phyloP scores from a whole-genome alignment of 2,888 invertebrate genomes.

The Aleiodes leptofemur region DNA sequence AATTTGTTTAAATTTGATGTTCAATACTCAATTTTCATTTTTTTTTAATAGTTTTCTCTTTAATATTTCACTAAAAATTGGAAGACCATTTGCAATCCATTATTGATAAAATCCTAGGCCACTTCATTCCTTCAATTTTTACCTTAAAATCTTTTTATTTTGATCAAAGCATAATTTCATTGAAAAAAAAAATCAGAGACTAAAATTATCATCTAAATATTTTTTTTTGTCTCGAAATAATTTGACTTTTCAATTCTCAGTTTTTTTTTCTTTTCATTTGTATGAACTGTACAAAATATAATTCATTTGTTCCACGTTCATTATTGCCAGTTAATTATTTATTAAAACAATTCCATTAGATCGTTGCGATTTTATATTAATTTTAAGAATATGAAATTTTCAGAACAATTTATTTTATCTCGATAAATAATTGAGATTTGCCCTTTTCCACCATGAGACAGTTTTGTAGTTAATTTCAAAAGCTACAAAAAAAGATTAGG shows the following conservation, averaged over 20 bases:
- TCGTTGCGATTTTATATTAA: conserved; percentile 16
- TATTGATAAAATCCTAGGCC: conserved; percentile 58
- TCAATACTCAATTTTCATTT: not conserved
- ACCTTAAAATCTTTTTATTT: not conserved
- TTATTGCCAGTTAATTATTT: conserved; percentile 60
- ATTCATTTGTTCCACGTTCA: conserved; percentile 64
- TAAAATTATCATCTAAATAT: conserved; percentile 34
- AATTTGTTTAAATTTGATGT: not conserved
- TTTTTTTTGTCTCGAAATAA: conserved; percentile 34
- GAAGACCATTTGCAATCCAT: conserved; percentile 64
- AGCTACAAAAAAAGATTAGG: too few relatives aligned
- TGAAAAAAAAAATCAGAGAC: not conserved
- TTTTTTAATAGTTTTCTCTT: not conserved
- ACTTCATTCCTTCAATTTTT: conserved; percentile 30
- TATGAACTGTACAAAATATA: conserved; percentile 71
- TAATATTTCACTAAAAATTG: conserved; percentile 54
- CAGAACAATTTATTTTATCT: too few relatives aligned
- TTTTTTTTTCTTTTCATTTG: conserved; percentile 41
- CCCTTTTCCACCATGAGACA: too few relatives aligned
- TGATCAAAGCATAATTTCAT: not conserved
- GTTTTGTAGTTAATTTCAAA: too few relatives aligned
- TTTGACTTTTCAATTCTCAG: conserved; percentile 27
- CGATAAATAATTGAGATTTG: too few relatives aligned
- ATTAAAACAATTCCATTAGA: conserved; percentile 26
- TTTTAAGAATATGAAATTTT: not conserved